Conservation (phyloP, 2,888 invertebrate species). For the Sturmia bella region DNA sequence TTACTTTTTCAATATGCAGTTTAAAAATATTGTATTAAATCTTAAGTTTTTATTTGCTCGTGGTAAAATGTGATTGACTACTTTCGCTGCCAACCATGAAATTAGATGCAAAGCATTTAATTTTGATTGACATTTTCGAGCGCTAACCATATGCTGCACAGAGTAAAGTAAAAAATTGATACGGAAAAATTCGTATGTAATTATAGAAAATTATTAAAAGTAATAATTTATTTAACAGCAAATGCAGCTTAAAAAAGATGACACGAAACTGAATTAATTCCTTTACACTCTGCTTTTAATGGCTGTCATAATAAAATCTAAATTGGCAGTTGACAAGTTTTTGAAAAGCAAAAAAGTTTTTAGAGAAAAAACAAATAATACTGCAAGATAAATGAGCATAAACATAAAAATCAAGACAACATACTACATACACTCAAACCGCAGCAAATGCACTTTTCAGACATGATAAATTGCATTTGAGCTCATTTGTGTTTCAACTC, state of each 20-base stretch:
- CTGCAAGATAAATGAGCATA: conserved; percentile 42
- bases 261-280: not conserved
- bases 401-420: conserved; percentile 34
- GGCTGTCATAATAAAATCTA: conserved; percentile 62
- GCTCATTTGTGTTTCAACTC: conserved; percentile 35
- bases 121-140: too few relatives aligned
- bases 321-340: conserved; percentile 70
- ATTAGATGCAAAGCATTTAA: too few relatives aligned
- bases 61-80: too few relatives aligned
- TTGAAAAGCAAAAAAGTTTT: conserved; percentile 41
- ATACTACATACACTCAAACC: conserved; percentile 19
- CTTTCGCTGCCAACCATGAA: too few relatives aligned
- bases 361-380: conserved; percentile 23
- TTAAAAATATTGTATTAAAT: too few relatives aligned
- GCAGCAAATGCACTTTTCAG: conserved; percentile 42
- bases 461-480: conserved; percentile 38
- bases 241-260: not conserved
- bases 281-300: conserved; percentile 34
- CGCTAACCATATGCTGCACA: too few relatives aligned
- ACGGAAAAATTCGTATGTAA: too few relatives aligned
- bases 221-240: not conserved
- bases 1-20: too few relatives aligned
- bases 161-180: too few relatives aligned
- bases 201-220: too few relatives aligned
- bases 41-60: too few relatives aligned